Evolutionary conservation across 2,113 vertebrate genomes (phyloP).

Genomic region (Eupsittula cactorum): DNA sequence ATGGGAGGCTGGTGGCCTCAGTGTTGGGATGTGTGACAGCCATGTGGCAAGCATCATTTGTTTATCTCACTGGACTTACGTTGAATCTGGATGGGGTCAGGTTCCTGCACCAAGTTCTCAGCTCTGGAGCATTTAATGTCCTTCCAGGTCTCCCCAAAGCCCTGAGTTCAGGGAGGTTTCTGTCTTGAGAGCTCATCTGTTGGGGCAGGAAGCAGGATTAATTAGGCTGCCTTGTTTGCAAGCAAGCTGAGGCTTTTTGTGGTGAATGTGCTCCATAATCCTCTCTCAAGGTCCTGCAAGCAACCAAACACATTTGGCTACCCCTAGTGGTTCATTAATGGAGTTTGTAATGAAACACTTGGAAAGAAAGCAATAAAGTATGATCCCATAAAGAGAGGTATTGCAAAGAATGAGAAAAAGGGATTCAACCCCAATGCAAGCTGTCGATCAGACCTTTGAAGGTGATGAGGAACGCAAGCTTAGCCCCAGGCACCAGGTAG

Average conservation of each 20-base stretch:
- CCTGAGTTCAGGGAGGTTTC: neutral
- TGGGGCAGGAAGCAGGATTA: neutral
- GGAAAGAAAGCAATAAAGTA: neutral
- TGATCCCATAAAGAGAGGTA: neutral
- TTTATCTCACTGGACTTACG: neutral
- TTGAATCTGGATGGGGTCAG: neutral
- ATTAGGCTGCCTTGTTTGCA: neutral
- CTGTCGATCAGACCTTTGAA: neutral
- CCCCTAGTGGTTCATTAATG: slow-evolving; percentile 6
- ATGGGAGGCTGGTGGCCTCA: neutral
- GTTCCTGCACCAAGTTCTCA: neutral
- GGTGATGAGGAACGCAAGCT: neutral
- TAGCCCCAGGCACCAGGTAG: neutral
- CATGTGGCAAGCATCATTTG: neutral
- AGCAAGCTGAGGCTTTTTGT: neutral
- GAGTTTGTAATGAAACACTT: neutral
- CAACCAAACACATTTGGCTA: slow-evolving; percentile 12
- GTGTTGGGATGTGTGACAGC: neutral
- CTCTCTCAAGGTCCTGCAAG: neutral
- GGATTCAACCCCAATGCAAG: neutral
- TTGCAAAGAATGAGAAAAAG: neutral
- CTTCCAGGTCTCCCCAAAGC: neutral
- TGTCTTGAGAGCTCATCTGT: neutral
- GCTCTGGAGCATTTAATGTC: neutral
- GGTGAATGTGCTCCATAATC: neutral